Conservation (phyloP, 2,888 invertebrate species). For the Philopedon plagiatum region DNA sequence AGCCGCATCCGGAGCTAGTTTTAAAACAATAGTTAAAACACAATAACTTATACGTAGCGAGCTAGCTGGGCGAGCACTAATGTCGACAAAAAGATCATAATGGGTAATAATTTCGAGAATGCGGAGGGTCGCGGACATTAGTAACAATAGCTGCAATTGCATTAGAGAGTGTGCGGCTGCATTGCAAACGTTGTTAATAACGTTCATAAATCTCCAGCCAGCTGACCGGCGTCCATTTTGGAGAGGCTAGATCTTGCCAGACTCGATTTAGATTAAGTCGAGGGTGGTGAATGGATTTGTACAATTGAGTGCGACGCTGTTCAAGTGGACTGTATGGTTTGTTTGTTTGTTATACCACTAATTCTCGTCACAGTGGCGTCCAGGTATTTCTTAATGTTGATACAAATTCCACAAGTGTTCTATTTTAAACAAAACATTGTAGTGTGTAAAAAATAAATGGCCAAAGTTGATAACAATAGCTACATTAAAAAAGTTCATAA, state of each 20-base stretch:
- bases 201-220: slow-evolving; percentile 61
- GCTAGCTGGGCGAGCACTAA: slow-evolving; percentile 13
- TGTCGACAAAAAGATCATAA: slow-evolving; percentile 57
- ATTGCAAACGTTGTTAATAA: slow-evolving; percentile 62
- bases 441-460: too few relatives aligned
- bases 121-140: slow-evolving; percentile 59
- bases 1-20: slow-evolving; percentile 6
- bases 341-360: background rate
- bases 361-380: too few relatives aligned
- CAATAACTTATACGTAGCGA: slow-evolving; percentile 48
- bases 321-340: background rate
- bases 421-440: too few relatives aligned
- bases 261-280: background rate
- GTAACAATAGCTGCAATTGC: slow-evolving; percentile 63
- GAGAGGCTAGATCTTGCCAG: slow-evolving; percentile 22
- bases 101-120: slow-evolving; percentile 61
- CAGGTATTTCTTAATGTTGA: too few relatives aligned
- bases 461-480: too few relatives aligned
- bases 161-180: slow-evolving; percentile 59
- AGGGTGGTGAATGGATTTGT: slow-evolving; percentile 11
- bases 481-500: slow-evolving; percentile 63
- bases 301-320: background rate
- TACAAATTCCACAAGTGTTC: too few relatives aligned
- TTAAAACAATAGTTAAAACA: slow-evolving; percentile 49
- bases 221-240: slow-evolving; percentile 60